Evolutionary conservation across 2,113 vertebrate species (phyloP).

Genomic region (Muntiacus muntjak): DNA sequence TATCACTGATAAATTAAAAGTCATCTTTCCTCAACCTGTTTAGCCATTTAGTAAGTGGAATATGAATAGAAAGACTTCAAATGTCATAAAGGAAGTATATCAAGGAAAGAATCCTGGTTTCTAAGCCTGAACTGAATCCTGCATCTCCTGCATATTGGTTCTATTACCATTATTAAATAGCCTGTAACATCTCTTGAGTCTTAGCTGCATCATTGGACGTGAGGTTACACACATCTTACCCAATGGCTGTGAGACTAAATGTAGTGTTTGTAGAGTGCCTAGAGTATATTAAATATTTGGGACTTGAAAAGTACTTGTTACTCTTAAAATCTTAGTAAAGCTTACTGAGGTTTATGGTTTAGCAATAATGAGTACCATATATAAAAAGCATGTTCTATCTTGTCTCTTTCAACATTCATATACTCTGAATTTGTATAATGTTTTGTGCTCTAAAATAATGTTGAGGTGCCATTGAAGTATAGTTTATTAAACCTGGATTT

Average conservation of each 20-base stretch:
- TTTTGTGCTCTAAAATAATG: constrained; percentile 14
- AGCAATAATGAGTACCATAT: neutral
- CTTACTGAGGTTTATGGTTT: neutral
- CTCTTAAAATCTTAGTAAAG: neutral
- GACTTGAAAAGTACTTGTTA: neutral
- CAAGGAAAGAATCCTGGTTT: neutral
- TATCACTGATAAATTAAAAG: neutral
- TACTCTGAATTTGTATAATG: neutral
- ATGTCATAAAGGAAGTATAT: neutral
- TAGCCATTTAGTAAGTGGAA: neutral
- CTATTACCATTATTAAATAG: neutral
- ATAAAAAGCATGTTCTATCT: neutral
- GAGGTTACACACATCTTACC: neutral
- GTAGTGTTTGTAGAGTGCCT: neutral
- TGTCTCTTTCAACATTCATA: neutral
- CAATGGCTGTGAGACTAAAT: neutral
- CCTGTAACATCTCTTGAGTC: neutral
- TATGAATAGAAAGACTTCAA: neutral
- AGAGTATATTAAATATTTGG: neutral
- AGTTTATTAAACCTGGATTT: constrained; percentile 4
- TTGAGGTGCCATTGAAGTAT: neutral
- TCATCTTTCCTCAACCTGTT: neutral
- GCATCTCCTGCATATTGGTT: neutral
- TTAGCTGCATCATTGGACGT: neutral
- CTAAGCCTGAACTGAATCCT: neutral